Evolutionary conservation across 2,113 vertebrate genomes (phyloP), one percentile per base, ranked within the genome.

Genomic region (Corythornis vintsioides): DNA sequence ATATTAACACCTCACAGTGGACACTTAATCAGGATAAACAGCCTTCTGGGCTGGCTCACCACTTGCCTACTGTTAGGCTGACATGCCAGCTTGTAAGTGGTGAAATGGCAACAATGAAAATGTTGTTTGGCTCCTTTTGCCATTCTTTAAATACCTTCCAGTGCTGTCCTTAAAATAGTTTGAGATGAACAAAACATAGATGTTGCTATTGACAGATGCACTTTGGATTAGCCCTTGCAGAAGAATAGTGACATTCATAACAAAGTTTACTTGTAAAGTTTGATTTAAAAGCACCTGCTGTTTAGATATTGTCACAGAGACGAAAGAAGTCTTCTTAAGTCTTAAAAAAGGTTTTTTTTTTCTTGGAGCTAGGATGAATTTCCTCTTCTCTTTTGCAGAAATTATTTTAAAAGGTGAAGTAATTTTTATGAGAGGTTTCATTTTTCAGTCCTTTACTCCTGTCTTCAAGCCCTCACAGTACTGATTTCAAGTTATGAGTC

Each of bases 131-230:
- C 70, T 92, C 53, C 69, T 47, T 94, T 94, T 74, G 56, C 56
- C 70, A 61, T 92, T 92, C 89, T 94, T 88, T 80, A 33, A 75
- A 52, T 96, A 89, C 80, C 74, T 47, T 95, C 38, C 72, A 67
- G 35, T 76, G 16, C 78, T 77, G 9, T 47, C 43, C 78, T 94
- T 95, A 72, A 84, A 89, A 78, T 91, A 93, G 76, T 69, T 76
- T 40, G 43, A 59, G 71, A 52, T 82, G 63, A 88, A 56, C 48
- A 29, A 74, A 81, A 93, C 88, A 60, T 83, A 90, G 45, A 28
- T 69, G 20, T 52, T 74, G 48, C 40, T 86, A 8, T 81, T 94
- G 65, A 71, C 53, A 80, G 75, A 65, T 87, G 63, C 24, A 16
- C 15, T 93, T 85, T 53, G 79, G 38, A 74, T 92, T 92, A 72